Base-by-base conservation (phyloP, 2,113 vertebrate genomes). In the Chaetops frenatus region DNA sequence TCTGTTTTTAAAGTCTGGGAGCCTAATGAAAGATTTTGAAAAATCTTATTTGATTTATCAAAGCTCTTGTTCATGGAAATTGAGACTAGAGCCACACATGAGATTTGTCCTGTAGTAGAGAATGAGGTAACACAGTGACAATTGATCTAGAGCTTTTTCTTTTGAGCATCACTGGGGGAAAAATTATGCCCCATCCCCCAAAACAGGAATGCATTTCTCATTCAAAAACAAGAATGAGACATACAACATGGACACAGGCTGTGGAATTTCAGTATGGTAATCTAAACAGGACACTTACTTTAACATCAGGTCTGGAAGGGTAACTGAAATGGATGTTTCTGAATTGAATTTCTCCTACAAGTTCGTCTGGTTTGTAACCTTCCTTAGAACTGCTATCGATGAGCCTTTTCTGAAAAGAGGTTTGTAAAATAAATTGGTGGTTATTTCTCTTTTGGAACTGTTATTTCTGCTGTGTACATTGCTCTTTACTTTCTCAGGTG, bases 271-370 rank as follows among this genome's bases (percentile, higher is more conserved):
- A 69, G n/a, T 61, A 40, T 15, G 72, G 31, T 17, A 57, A 78
- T 51, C 2, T 21, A 42, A 82, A 69, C 15, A 1, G 3, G 67
- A 22, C 15, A 95, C 94, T 95, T 98, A 99, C 98, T 95, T 97
- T 94, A 83, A 97, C 72, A 77, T 98, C 98, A 65, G 97, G 98
- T 89, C 98, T 98, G 73, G 98, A 98, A 12, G 98, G 98, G 82
- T 99, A 99, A 85, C 66, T 97, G 96, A 99, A 99, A 90, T 98
- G 95, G 65, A 99, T 95, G 64, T 99, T 98, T 95, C 93, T 98
- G 94, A 99, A 99, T 96, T 99, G 98, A 94, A 98, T 97, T 84
- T 98, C 98, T 96, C 98, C 98, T 88, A 86, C 53, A 42, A 99
- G 97, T 33, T 65, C 96, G 47, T 98, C 98, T 71, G 98, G 98